phyloP scores from a whole-genome alignment of 2,888 invertebrate species.

The Mechanitis messenoides region DNA sequence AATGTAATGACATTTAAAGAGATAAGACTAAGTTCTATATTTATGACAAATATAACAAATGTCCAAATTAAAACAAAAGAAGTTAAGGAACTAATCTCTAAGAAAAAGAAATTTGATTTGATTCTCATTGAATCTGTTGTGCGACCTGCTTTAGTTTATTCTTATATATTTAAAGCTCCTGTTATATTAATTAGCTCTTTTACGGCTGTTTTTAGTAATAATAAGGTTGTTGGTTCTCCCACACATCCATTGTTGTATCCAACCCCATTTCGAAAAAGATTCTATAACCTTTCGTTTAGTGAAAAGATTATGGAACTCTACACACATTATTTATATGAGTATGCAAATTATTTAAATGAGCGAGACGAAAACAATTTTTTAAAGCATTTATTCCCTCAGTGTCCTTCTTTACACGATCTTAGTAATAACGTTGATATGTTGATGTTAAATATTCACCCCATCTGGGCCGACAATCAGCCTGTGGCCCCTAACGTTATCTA shows the following conservation, averaged over 20 bases:
- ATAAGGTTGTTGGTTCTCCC: conserved; percentile 36
- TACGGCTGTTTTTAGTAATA: conserved; percentile 28
- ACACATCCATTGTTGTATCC: conserved; percentile 39
- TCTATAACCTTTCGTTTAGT: conserved; percentile 31
- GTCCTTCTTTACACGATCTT: conserved; percentile 33
- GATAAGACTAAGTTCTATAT: not conserved
- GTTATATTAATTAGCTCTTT: conserved; percentile 46
- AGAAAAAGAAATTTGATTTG: conserved; percentile 38
- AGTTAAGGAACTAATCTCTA: conserved; percentile 26
- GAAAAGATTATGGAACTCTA: conserved; percentile 31
- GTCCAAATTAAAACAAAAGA: conserved; percentile 27
- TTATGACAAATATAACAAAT: conserved; percentile 25
- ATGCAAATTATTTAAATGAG: conserved; percentile 9
- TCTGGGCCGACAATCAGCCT: conserved; percentile 49
- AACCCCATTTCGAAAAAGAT: conserved; percentile 21
- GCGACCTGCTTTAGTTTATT: conserved; percentile 34
- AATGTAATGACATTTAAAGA: no score
- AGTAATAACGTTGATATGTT: conserved; percentile 47
- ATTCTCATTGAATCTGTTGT: conserved; percentile 40
- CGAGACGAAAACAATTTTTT: conserved; percentile 29
- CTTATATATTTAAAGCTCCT: conserved; percentile 44
- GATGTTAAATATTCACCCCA: conserved; percentile 53
- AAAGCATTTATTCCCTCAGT: conserved; percentile 31
- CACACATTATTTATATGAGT: conserved; percentile 13
- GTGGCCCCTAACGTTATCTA: conserved; percentile 43